phyloP scores from a whole-genome alignment of 2,888 invertebrate genomes.

The Rotaria socialis region DNA sequence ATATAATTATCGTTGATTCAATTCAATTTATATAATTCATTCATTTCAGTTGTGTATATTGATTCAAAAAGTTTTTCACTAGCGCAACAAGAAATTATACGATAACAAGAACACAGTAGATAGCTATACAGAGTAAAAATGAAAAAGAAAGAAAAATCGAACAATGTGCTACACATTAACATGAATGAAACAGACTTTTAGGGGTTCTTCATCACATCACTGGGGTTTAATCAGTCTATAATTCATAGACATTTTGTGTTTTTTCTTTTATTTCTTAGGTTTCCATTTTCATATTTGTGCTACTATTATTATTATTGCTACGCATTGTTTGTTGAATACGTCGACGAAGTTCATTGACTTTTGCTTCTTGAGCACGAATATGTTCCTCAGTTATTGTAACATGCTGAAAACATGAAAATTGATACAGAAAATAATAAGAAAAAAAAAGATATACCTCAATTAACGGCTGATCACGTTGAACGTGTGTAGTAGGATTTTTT shows the following conservation, averaged over 20 bases:
- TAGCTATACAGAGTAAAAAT: neutral
- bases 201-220: neutral
- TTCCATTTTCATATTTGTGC: neutral
- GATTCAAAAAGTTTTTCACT: neutral
- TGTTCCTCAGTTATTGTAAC: constrained; percentile 80
- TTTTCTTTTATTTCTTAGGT: neutral
- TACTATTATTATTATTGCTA: neutral
- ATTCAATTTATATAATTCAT: neutral
- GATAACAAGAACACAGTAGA: neutral
- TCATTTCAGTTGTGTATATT: neutral
- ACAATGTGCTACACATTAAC: neutral
- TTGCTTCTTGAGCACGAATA: constrained; percentile 83
- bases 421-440: constrained; percentile 10
- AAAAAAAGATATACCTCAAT: constrained; percentile 67
- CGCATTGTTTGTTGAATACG: constrained; percentile 74
- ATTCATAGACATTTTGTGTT: neutral
- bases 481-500: constrained; percentile 85
- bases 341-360: constrained; percentile 77
- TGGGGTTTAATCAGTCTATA: neutral
- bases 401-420: constrained; percentile 65
- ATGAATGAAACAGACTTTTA: neutral
- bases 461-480: constrained; percentile 90
- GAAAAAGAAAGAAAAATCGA: neutral
- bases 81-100: neutral
- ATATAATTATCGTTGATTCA: neutral